These are phyloP conservation scores for Urocyon cinereoargenteus DNA, from an alignment of 2,797 vertebrate species.

Conservation along the genomic window DNA sequence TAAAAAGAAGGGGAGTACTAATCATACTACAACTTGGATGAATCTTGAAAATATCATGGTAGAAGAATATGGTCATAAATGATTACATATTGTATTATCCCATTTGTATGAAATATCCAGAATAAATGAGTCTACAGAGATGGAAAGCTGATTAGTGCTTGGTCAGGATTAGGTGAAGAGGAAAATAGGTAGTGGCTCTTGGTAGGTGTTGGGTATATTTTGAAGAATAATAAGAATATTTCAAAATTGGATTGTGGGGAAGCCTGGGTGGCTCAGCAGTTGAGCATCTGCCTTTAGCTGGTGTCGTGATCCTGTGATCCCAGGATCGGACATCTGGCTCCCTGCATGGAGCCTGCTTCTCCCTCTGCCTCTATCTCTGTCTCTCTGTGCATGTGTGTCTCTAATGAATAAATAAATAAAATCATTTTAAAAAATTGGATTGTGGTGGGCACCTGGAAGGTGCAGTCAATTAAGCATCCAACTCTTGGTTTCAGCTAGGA, in stretches of 20 bases:
- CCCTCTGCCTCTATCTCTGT: too few species aligned
- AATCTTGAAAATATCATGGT: background rate
- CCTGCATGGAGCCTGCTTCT: too few species aligned
- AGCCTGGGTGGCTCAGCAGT: too few species aligned
- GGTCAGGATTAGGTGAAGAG: background rate
- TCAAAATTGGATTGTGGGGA: background rate
- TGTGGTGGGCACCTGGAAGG: background rate
- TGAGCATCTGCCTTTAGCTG: too few species aligned
- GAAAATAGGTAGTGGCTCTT: background rate
- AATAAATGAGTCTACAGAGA: background rate
- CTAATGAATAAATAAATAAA: too few species aligned
- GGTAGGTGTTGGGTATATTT: background rate
- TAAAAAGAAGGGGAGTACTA: background rate
- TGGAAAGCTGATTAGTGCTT: background rate
- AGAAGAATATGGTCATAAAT: background rate
- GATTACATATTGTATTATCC: background rate
- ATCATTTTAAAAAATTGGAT: background rate
- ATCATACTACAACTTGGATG: background rate
- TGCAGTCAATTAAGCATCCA: background rate
- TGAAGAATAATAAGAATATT: background rate
- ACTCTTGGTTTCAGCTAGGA: background rate
- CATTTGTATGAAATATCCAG: background rate
- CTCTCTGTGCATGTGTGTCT: too few species aligned
- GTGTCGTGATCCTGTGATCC: too few species aligned
- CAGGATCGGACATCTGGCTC: too few species aligned